Evolutionary conservation across 2,113 vertebrate genomes (phyloP), one percentile per base, ranked within the genome.

Genomic region (Arvicanthis niloticus): DNA sequence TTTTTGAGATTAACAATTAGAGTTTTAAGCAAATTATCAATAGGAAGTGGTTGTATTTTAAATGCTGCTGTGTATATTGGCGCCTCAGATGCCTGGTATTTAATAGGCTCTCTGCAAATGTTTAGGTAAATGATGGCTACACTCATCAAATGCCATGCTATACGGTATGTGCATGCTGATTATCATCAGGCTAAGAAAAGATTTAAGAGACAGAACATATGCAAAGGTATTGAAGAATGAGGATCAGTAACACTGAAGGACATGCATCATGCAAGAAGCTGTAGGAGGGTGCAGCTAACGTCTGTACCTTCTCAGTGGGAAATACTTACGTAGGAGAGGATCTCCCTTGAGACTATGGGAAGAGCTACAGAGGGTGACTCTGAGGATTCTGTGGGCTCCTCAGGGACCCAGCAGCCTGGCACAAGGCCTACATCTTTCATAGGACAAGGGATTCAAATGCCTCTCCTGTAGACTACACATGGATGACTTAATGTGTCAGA

Each of bases 351-450:
- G 48, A 15, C 51, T 6, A 7, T 0, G 11, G 10, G n/a, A 2
- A 19, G 34, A 42, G 29, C 58, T 48, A 4, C n/a, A 24, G 51
- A 48, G 34, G 16, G 0, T 4, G 7, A 3, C 9, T 37, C 9
- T 53, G 8, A 7, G 26, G 48, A 34, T 22, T 68, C 26, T 37
- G 1, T 2, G 24, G 62, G 53, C 12, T 75, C 26, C 31, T n/a
- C 56, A 3, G 16, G 22, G 29, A 2, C 65, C 2, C 0, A 0
- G 17, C 31, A 5, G 60, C 24, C 60, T 76, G 51, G 26, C 9
- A 29, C 11, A 40, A 5, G 19, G 37, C 8, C 1, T 3, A 0
- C 21, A 7, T 4, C 56, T 65, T 12, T 15, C 29, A 9, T 5
- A 31, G 29, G 42, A 58, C 34, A 7, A 15, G 5, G 26, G 1